Base-by-base conservation (phyloP, 2,888 invertebrate genomes). In the Drosophila mettleri region DNA sequence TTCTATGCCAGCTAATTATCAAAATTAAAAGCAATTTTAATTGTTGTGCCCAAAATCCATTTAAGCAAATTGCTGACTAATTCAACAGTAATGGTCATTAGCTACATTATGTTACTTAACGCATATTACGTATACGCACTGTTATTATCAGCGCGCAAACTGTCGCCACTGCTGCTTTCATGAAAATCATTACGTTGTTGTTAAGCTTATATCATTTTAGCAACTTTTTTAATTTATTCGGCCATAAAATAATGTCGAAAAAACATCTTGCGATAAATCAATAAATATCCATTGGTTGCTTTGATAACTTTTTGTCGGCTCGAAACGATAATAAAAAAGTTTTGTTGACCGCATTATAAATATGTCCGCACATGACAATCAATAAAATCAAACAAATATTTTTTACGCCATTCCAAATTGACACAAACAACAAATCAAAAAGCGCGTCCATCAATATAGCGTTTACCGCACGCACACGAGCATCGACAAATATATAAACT, bases 401-500 rank as follows among this genome's bases (percentile, higher is more conserved):
- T 80, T 83, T 66, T 60, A 58, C 71, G 52, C 59, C 72, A 69
- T 66, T 55, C 54, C 67, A 61, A 73, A 78, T 71, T 80, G 81
- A 71, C 72, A 75, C 87, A 86, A 81, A 71, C 81, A 84, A 73
- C 74, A 84, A 86, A 86, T 86, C 78, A 81, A 70, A 86, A 63
- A 54, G 55, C 48, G 62, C 64, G 59, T 73, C 69, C 65, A 81
- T 86, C 81, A 83, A 78, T 73, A 63, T 60, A 52, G 48, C 69
- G 64, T 64, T 78, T 62, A 55, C 57, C 43, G 34, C 14, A 52
- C 43, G 34, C 14, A 52, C 36, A 57, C 24, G 46, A n/a, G 24
- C 1, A 53, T 31, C 33, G 16, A 22, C 31, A 41, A 34, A 57
- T 39, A 63, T 39, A 41, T 22, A 52, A 24, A 16, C 39, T 51